Evolutionary conservation across 2,888 invertebrate species (phyloP).

Genomic region (Trisateles emortualis): DNA sequence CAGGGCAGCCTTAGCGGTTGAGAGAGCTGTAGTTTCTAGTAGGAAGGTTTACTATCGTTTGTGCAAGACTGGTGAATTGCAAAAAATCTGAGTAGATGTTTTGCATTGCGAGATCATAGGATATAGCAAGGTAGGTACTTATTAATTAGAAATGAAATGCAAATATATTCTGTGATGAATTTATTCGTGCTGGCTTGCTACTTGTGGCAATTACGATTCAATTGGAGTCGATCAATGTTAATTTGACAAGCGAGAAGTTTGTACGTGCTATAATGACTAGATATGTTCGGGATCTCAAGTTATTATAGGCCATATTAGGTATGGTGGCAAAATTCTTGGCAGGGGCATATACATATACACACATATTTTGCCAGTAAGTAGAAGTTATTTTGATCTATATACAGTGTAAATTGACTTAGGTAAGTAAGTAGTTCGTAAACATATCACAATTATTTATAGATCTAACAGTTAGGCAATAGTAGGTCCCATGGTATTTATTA

Average conservation of each 20-base stretch:
- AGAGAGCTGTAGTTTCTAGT: too few relatives aligned
- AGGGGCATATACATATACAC: constrained; percentile 10
- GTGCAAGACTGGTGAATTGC: too few relatives aligned
- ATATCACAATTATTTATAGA: constrained; percentile 65
- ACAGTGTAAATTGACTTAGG: constrained; percentile 57
- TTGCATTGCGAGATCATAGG: too few relatives aligned
- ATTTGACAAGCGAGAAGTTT: constrained; percentile 46
- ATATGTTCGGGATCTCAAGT: constrained; percentile 38
- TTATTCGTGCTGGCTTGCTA: constrained; percentile 51
- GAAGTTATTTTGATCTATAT: constrained; percentile 41
- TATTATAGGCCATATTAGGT: constrained; percentile 30
- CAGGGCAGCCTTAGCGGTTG: too few relatives aligned
- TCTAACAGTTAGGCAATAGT: constrained; percentile 74
- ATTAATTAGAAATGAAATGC: constrained; percentile 19
- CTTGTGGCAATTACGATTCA: constrained; percentile 37
- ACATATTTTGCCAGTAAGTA: constrained; percentile 27
- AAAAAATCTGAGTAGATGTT: too few relatives aligned
- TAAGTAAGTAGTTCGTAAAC: constrained; percentile 56
- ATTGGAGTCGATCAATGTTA: constrained; percentile 38
- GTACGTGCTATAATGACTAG: constrained; percentile 44
- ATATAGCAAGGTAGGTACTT: not conserved
- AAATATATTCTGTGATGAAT: constrained; percentile 44
- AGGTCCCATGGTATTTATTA: constrained; percentile 72
- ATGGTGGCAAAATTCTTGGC: constrained; percentile 18
- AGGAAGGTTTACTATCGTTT: too few relatives aligned